Evolutionary conservation across 2,888 invertebrate species (phyloP).

Genomic region (Beris morrisii): DNA sequence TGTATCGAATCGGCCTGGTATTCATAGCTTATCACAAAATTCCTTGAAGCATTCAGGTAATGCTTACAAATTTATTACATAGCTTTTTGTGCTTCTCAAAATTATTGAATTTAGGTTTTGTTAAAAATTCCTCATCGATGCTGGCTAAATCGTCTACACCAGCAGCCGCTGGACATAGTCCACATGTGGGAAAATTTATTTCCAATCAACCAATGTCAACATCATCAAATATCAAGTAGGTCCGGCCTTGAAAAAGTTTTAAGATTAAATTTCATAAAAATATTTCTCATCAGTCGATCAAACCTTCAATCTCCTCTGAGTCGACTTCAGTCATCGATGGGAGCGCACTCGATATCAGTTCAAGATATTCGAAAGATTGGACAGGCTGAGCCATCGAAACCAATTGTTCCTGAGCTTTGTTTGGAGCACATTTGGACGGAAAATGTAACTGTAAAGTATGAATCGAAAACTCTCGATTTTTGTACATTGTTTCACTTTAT

Average conservation of each 20-base stretch:
- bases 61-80: no score
- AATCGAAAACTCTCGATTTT: not conserved
- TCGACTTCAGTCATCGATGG: constrained; percentile 51
- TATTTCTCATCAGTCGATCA: constrained; percentile 46
- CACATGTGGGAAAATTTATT: constrained; percentile 45
- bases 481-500: no score
- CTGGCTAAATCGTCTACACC: constrained; percentile 41
- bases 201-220: constrained; percentile 44
- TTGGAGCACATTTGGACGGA: constrained; percentile 91
- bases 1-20: constrained; percentile 38
- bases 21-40: constrained; percentile 46
- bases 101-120: constrained; percentile 4
- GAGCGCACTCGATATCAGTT: constrained; percentile 50
- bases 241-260: not conserved
- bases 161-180: constrained; percentile 43
- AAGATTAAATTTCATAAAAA: not conserved
- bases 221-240: constrained; percentile 44
- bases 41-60: constrained; percentile 44
- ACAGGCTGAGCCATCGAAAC: constrained; percentile 63
- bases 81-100: no score
- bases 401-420: constrained; percentile 82
- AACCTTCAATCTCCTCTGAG: constrained; percentile 49
- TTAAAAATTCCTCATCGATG: constrained; percentile 20
- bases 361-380: constrained; percentile 57
- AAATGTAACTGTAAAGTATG: constrained; percentile 58